phyloP scores from a whole-genome alignment of 2,888 invertebrate genomes.

The Notodonta dromedarius region DNA sequence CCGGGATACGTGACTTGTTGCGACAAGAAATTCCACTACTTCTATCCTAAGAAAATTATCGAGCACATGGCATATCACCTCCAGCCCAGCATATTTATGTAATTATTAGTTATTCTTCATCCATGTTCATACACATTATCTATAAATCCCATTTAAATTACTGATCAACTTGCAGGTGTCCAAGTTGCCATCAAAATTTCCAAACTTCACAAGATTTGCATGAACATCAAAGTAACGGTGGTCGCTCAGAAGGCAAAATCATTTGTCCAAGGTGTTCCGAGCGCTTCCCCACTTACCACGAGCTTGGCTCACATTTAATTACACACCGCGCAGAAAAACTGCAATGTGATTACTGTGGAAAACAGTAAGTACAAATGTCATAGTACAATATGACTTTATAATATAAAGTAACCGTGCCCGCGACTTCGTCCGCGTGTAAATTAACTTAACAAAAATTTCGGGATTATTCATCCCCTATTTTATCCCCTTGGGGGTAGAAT shows the following conservation, averaged over 20 bases:
- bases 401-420: no score
- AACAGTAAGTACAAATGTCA: conserved; percentile 55
- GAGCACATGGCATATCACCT: conserved; percentile 80
- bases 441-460: no score
- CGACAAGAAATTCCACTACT: conserved; percentile 78
- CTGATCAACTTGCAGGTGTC: conserved; percentile 57
- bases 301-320: conserved; percentile 69
- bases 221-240: conserved; percentile 75
- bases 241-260: conserved; percentile 73
- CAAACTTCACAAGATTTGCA: conserved; percentile 72
- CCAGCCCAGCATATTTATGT: conserved; percentile 78
- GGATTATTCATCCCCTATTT: no score
- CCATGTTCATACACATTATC: neutral
- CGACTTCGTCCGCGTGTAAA: no score
- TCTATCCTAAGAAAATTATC: conserved; percentile 78
- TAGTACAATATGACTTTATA: neutral
- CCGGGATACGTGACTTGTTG: conserved; percentile 79
- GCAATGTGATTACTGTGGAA: conserved; percentile 78
- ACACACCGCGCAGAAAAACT: conserved; percentile 67
- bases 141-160: neutral
- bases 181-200: conserved; percentile 75
- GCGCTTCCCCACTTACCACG: conserved; percentile 73
- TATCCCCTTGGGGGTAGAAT: no score
- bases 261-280: conserved; percentile 72
- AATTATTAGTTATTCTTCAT: conserved; percentile 30